Evolutionary conservation across 2,888 invertebrate genomes (phyloP).

Genomic region (Cryptus armator): DNA sequence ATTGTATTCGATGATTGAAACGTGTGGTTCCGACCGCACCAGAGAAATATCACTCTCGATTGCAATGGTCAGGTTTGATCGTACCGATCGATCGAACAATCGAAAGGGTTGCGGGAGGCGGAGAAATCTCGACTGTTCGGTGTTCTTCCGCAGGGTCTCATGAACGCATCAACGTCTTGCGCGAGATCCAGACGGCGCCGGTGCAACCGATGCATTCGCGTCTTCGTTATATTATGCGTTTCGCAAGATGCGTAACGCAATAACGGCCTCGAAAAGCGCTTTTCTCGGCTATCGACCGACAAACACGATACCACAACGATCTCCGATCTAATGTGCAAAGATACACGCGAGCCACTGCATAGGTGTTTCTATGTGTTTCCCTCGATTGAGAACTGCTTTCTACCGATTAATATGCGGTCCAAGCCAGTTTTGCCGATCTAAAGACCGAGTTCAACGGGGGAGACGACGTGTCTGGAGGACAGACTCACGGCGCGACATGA

Average conservation of each 20-base stretch:
- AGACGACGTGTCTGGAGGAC: conserved; percentile 48
- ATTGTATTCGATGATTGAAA: conserved; percentile 73
- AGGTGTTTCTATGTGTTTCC: conserved; percentile 47
- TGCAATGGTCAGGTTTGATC: neutral
- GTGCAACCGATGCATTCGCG: neutral
- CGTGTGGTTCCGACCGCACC: conserved; percentile 72
- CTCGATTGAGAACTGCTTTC: conserved; percentile 73
- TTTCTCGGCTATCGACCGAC: conserved; percentile 31
- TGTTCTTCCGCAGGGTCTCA: neutral
- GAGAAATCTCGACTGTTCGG: neutral
- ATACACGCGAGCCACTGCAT: conserved; percentile 21
- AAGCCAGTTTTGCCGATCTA: conserved; percentile 71
- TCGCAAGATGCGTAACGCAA: conserved; percentile 24
- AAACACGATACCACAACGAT: neutral
- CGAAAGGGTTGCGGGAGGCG: conserved; percentile 7
- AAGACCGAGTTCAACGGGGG: conserved; percentile 48
- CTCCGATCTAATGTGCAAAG: conserved; percentile 12
- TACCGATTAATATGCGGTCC: conserved; percentile 78
- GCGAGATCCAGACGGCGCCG: neutral
- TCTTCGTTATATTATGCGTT: conserved; percentile 19
- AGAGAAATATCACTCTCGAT: conserved; percentile 51
- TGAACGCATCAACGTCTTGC: neutral
- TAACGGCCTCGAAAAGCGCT: conserved; percentile 31
- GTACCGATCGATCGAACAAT: conserved; percentile 54
- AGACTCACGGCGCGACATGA: conserved; percentile 71